Conservation (phyloP, 1,140 invertebrate genomes). For the Adoxophyes honmai region DNA sequence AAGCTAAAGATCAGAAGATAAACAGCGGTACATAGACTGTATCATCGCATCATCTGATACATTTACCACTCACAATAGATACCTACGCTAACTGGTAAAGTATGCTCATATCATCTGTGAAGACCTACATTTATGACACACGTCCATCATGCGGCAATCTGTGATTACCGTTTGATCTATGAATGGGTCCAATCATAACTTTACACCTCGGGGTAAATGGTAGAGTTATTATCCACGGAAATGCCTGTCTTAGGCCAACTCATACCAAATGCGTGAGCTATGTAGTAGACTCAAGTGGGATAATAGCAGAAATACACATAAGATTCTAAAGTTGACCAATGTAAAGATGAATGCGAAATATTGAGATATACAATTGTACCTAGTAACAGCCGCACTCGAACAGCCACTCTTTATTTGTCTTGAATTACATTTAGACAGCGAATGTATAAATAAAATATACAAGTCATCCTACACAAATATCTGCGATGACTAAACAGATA, state of each 20-base stretch:
- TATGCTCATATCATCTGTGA: neutral
- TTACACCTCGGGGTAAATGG: slow-evolving; percentile 13
- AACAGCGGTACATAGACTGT: slow-evolving; percentile 15
- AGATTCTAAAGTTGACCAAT: neutral
- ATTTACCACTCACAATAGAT: neutral
- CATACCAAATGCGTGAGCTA: neutral
- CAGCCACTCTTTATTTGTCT: too few species aligned
- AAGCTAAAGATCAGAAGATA: slow-evolving; percentile 32
- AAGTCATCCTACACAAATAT: neutral
- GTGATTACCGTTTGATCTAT: slow-evolving; percentile 12
- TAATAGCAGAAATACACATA: neutral
- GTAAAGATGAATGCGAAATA: neutral
- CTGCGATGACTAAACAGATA: neutral
- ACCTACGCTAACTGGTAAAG: slow-evolving; percentile 3
- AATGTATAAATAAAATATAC: too few species aligned
- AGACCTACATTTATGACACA: neutral
- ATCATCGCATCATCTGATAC: slow-evolving; percentile 5
- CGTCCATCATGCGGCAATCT: slow-evolving; percentile 2
- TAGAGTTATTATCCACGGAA: neutral
- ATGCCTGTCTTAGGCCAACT: neutral
- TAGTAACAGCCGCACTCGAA: too few species aligned
- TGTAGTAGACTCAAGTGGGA: neutral
- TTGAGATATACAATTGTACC: slow-evolving; percentile 1
- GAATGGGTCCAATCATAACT: slow-evolving; percentile 15
- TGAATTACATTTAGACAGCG: too few species aligned